A percentile compares a stretch with the other conserved stretches of the same genome.
phyloP scores from a whole-genome alignment of 2,888 invertebrate genomes.

The Nasonia oneida region DNA sequence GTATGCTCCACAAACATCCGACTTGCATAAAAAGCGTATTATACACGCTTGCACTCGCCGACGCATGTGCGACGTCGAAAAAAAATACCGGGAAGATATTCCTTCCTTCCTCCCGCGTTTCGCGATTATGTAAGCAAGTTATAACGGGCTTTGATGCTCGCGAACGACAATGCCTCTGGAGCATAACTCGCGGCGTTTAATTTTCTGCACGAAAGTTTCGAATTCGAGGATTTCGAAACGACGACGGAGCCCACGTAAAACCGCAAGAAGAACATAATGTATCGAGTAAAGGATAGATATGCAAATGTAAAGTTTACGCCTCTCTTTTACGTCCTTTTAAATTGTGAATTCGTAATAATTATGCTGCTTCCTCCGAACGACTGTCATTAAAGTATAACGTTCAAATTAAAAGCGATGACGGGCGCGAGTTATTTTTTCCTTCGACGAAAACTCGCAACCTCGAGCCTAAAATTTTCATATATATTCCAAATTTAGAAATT shows the following conservation, averaged over 20 bases:
- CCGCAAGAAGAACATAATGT: not conserved
- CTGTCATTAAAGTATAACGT: not conserved
- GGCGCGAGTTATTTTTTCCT: not conserved
- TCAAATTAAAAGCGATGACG: not conserved
- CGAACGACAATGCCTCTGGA: not conserved
- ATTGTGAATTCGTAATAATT: not conserved
- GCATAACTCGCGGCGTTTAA: not conserved
- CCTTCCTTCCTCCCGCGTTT: not conserved
- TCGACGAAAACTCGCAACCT: not conserved
- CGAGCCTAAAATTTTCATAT: not conserved
- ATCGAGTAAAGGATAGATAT: not conserved
- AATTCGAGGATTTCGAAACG: not conserved
- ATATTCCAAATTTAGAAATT: not conserved
- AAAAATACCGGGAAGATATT: not conserved
- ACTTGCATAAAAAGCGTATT: slow-evolving; percentile 61
- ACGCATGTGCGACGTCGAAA: not conserved
- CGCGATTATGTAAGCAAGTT: slow-evolving; percentile 5
- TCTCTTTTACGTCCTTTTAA: not conserved
- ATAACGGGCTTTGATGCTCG: not conserved
- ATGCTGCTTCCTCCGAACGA: not conserved
- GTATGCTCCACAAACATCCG: slow-evolving; percentile 65
- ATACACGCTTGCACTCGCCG: slow-evolving; percentile 8
- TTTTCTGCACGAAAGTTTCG: not conserved
- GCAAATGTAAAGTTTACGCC: not conserved
- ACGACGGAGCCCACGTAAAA: not conserved